A percentile compares a stretch with the other conserved stretches of the same genome.
phyloP scores from a whole-genome alignment of 2,888 invertebrate genomes.

The Exocentrus adspersus region DNA sequence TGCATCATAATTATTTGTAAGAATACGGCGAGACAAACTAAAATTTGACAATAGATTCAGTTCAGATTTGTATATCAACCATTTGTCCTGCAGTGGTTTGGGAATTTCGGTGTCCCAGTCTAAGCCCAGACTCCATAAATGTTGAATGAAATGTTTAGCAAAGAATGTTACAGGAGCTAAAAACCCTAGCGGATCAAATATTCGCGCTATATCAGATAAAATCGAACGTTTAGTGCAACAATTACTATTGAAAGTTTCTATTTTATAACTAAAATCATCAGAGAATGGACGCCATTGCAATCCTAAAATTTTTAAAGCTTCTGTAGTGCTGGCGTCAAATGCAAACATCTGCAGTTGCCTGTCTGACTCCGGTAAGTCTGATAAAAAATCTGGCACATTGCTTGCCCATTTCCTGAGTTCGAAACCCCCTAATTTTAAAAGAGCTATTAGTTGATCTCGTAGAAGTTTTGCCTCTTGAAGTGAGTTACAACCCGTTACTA shows the following conservation, averaged over 20 bases:
- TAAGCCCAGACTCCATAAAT: slow-evolving; percentile 20
- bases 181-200: background rate
- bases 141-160: slow-evolving; percentile 18
- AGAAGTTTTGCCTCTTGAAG: background rate
- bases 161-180: background rate
- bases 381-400: background rate
- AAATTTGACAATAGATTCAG: slow-evolving; percentile 17
- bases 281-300: background rate
- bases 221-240: background rate
- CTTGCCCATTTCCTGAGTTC: slow-evolving; percentile 8
- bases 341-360: background rate
- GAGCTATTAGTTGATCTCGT: background rate
- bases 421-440: background rate
- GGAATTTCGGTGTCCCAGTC: slow-evolving; percentile 30
- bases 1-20: background rate
- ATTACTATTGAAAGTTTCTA: background rate
- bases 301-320: background rate
- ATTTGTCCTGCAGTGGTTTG: background rate
- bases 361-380: background rate
- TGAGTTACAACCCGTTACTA: background rate
- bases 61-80: slow-evolving; percentile 17
- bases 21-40: slow-evolving; percentile 17
- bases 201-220: slow-evolving; percentile 8
- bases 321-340: background rate
- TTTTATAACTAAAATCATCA: background rate